Evolutionary conservation across 1,140 invertebrate species (phyloP).

Genomic region (Hormaphis cornu): DNA sequence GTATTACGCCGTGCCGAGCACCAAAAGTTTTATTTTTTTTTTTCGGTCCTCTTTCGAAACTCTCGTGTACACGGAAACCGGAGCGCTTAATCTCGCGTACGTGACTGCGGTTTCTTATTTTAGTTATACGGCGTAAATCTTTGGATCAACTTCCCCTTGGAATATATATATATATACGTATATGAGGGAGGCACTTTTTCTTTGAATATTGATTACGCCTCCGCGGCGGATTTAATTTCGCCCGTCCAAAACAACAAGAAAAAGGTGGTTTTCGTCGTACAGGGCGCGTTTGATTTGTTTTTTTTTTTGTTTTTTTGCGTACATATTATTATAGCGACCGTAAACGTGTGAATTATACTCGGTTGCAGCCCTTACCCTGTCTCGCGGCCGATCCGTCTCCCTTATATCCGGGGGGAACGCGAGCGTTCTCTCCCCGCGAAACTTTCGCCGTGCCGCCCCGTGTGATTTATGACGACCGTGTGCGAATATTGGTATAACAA

Average conservation of each 20-base stretch:
- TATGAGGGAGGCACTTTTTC: too few relatives aligned
- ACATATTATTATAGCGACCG: slow-evolving; percentile 6
- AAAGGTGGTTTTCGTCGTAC: slow-evolving; percentile 31
- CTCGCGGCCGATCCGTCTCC: slow-evolving; percentile 12
- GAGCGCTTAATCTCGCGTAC: background rate
- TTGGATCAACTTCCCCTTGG: background rate
- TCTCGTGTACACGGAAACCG: background rate
- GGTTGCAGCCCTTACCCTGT: slow-evolving; percentile 29
- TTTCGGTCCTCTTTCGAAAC: too few relatives aligned
- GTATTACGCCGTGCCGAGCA: too few relatives aligned
- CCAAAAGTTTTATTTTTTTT: background rate
- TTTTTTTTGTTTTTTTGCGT: too few relatives aligned
- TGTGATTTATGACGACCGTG: slow-evolving; percentile 11
- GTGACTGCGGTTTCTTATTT: background rate
- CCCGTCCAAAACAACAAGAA: slow-evolving; percentile 24
- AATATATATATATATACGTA: background rate
- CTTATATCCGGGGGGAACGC: background rate
- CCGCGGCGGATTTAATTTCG: background rate
- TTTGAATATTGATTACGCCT: background rate
- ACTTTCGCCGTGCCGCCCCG: background rate
- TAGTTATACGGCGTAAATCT: background rate
- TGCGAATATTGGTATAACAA: too few relatives aligned
- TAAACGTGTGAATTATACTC: slow-evolving; percentile 30
- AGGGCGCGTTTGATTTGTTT: too few relatives aligned
- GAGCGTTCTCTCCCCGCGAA: background rate